Conservation (phyloP, 2,113 vertebrate genomes). For the Guaruba guarouba region DNA sequence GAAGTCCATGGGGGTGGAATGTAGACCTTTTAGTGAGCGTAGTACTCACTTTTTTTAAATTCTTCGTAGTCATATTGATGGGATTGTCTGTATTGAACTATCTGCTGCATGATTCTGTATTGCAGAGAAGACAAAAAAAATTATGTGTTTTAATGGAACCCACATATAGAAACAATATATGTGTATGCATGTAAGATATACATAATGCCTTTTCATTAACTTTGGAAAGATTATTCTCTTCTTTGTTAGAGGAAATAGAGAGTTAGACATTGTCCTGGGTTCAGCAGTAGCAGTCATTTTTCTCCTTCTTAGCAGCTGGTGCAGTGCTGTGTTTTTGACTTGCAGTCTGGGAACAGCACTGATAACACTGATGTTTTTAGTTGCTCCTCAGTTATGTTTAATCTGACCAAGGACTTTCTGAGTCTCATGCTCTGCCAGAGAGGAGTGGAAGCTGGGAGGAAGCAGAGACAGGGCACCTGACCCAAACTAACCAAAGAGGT, state of each 20-base stretch:
- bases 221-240: neutral
- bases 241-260: neutral
- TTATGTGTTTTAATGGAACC: neutral
- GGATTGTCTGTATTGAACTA: neutral
- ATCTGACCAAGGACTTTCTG: too few species aligned
- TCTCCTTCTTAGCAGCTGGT: too few species aligned
- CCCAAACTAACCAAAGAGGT: too few species aligned
- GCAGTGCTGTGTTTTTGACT: too few species aligned
- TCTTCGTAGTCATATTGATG: neutral
- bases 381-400: too few species aligned
- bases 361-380: too few species aligned
- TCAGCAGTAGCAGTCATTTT: too few species aligned
- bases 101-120: neutral
- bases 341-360: too few species aligned
- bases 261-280: neutral
- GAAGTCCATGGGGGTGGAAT: rapidly evolving
- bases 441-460: too few species aligned
- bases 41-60: rapidly evolving
- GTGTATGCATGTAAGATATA: neutral
- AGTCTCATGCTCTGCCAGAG: too few species aligned
- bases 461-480: too few species aligned
- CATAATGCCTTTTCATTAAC: neutral
- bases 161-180: neutral
- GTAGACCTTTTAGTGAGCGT: neutral
- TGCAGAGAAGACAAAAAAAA: neutral